A percentile compares a stretch with the other conserved stretches of the same genome.
Conservation (phyloP, 2,797 vertebrate species). For the Atherinosoma microstoma region DNA sequence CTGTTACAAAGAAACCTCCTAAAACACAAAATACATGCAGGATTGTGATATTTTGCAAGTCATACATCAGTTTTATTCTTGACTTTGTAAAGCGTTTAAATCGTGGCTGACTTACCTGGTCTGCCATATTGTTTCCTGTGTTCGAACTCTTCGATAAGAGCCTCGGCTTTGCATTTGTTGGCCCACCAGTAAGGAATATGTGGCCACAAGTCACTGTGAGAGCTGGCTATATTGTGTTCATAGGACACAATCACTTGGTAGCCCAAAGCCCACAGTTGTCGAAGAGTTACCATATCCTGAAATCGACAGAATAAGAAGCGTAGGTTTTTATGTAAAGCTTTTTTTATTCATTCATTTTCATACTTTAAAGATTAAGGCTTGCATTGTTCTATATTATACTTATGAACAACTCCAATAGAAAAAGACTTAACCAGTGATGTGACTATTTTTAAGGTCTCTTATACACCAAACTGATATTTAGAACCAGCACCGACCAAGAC, state of each 20-base stretch:
- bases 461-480: too few species aligned
- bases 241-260: constrained; percentile 91
- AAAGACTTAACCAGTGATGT: not conserved
- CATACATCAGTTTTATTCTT: not conserved
- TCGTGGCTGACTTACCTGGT: constrained; percentile 82
- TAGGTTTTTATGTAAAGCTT: not conserved
- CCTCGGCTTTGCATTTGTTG: constrained; percentile 84
- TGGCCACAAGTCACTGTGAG: constrained; percentile 88
- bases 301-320: constrained; percentile 37
- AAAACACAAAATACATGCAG: constrained; percentile 26
- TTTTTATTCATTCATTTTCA: not conserved
- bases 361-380: not conserved
- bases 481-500: too few species aligned
- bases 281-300: constrained; percentile 87
- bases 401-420: not conserved
- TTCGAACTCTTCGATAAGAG: constrained; percentile 89
- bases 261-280: constrained; percentile 86
- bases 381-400: not conserved
- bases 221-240: constrained; percentile 77
- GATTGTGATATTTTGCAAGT: not conserved
- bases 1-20: constrained; percentile 93
- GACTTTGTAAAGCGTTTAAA: not conserved
- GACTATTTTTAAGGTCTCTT: too few species aligned
- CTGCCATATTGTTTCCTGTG: constrained; percentile 84
- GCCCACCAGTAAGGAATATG: constrained; percentile 95